Conservation (phyloP, 2,797 vertebrate genomes). For the Bradypus variegatus region DNA sequence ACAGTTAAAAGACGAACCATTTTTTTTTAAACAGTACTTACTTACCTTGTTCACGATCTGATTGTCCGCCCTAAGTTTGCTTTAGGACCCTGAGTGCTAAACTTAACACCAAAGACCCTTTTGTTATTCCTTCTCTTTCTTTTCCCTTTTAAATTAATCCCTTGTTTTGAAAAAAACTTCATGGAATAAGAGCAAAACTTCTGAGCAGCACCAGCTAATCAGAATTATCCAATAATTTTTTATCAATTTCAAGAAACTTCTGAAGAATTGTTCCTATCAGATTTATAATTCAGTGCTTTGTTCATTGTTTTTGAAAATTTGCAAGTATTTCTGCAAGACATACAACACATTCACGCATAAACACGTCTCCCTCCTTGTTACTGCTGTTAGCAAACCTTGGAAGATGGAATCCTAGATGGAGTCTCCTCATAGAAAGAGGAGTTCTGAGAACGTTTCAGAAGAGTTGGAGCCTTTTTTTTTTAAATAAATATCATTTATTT, state of each 20-base stretch:
- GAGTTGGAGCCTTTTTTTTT: not conserved
- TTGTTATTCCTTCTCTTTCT: not conserved
- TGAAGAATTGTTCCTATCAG: not conserved
- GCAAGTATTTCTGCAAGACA: not conserved
- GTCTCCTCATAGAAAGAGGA: not conserved
- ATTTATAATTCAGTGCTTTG: not conserved
- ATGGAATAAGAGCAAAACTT: not conserved
- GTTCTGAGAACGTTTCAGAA: not conserved
- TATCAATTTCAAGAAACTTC: not conserved
- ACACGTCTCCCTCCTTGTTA: not conserved
- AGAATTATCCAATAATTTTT: not conserved
- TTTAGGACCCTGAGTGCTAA: not conserved
- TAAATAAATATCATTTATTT: not conserved
- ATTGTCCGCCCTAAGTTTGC: not conserved
- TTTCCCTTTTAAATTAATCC: not conserved
- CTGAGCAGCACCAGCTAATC: not conserved
- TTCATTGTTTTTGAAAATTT: not conserved
- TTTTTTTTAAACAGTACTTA: not conserved
- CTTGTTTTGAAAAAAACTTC: not conserved
- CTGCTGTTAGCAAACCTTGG: not conserved
- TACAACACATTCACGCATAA: not conserved
- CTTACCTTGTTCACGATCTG: not conserved
- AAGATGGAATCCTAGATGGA: not conserved
- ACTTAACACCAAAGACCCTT: not conserved
- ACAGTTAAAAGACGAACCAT: not conserved